phyloP scores from a whole-genome alignment of 2,113 vertebrate genomes.

The Aythya baeri region DNA sequence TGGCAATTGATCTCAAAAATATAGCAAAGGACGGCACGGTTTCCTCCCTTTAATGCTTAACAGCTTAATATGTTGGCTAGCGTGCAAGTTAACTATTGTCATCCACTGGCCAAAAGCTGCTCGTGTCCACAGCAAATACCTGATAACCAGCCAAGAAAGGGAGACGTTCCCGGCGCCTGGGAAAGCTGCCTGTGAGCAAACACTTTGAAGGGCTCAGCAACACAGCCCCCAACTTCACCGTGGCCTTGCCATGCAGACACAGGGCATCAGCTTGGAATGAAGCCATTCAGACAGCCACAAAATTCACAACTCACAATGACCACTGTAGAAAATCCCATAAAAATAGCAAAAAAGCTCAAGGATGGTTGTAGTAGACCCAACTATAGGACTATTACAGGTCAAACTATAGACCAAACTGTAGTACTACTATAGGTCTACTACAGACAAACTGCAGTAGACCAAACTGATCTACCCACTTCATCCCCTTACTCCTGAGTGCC shows the following conservation, averaged over 20 bases:
- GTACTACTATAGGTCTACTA: too few relatives aligned
- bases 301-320: neutral
- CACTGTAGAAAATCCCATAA: neutral
- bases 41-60: neutral
- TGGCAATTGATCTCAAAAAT: neutral
- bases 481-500: neutral
- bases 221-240: neutral
- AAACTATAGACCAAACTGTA: too few relatives aligned
- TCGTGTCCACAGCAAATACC: neutral
- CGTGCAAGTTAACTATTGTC: fast-evolving
- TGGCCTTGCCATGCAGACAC: fast-evolving
- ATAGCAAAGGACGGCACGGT: neutral
- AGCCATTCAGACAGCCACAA: neutral
- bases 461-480: neutral
- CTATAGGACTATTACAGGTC: too few relatives aligned
- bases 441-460: neutral
- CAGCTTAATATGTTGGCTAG: neutral
- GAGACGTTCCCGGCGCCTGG: neutral
- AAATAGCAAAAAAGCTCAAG: neutral
- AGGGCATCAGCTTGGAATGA: neutral
- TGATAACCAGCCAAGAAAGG: neutral
- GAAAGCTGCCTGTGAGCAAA: neutral
- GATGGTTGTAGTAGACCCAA: neutral
- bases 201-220: neutral
- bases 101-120: neutral